A percentile compares a stretch with the other conserved stretches of the same genome.
These are phyloP conservation scores for Gobiocypris rarus DNA, from an alignment of 2,113 vertebrate species.

Conservation along the genomic window DNA sequence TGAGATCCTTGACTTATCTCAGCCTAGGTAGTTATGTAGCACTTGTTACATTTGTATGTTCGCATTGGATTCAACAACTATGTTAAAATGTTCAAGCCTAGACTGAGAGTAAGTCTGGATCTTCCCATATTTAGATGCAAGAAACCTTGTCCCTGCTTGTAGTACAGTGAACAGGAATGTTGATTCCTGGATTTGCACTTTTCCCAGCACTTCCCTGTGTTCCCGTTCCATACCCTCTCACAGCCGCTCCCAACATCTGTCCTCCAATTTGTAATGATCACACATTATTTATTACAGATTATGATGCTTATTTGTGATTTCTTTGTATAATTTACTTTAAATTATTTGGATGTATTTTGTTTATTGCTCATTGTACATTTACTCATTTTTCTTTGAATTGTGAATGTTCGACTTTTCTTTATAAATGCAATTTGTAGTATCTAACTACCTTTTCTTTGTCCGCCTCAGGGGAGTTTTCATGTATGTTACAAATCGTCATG, in stretches of 20 bases:
- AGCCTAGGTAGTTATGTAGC: constrained; percentile 67
- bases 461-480: constrained; percentile 93
- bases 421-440: constrained; percentile 36
- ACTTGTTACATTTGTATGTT: background rate
- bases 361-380: background rate
- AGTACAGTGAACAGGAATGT: constrained; percentile 56
- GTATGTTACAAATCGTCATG: constrained; percentile 94
- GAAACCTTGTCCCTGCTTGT: constrained; percentile 57
- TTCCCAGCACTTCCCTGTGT: constrained; percentile 55
- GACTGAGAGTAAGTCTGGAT: constrained; percentile 72
- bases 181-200: constrained; percentile 66
- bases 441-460: constrained; percentile 68
- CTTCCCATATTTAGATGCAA: constrained; percentile 26
- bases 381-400: constrained; percentile 18
- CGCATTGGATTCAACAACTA: background rate
- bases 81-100: constrained; percentile 62
- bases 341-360: background rate
- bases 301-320: constrained; percentile 49
- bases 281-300: constrained; percentile 4
- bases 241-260: constrained; percentile 50
- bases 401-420: constrained; percentile 40
- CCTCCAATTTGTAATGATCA: constrained; percentile 48
- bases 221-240: constrained; percentile 45
- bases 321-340: background rate
- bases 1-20: constrained; percentile 67